A percentile compares a stretch with the other conserved stretches of the same genome.
These are phyloP conservation scores for Epinotia ramella DNA, from an alignment of 2,888 invertebrate genomes.

Conservation along the genomic window DNA sequence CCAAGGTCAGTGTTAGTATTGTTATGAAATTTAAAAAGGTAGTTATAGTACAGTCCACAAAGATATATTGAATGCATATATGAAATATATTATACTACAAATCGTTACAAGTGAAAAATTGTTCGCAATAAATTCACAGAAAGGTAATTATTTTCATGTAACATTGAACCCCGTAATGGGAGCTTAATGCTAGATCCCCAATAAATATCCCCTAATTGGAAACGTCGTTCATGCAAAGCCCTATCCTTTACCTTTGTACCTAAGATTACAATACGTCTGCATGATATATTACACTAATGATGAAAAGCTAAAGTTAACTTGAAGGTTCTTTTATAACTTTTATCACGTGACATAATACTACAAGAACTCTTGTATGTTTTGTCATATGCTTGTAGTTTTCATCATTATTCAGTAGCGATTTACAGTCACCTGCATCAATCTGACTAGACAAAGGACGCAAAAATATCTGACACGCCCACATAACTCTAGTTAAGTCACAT, in stretches of 20 bases:
- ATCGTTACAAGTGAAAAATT: constrained; percentile 19
- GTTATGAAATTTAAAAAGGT: too few relatives aligned
- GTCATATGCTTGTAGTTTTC: background rate
- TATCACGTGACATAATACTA: background rate
- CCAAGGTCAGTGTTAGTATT: too few relatives aligned
- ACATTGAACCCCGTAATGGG: constrained; percentile 49
- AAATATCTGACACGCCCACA: too few relatives aligned
- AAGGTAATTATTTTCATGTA: constrained; percentile 47
- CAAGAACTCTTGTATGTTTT: background rate
- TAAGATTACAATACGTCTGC: constrained; percentile 43
- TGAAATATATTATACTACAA: background rate
- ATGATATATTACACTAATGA: constrained; percentile 37
- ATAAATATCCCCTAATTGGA: constrained; percentile 74
- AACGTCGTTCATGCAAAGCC: constrained; percentile 62
- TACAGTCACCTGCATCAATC: background rate
- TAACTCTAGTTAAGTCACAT: too few relatives aligned
- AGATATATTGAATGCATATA: background rate
- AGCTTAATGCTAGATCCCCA: constrained; percentile 58
- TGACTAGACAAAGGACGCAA: too few relatives aligned
- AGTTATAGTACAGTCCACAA: too few relatives aligned
- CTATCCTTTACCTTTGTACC: constrained; percentile 54
- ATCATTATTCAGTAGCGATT: background rate
- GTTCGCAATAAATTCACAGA: constrained; percentile 37
- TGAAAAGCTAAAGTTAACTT: constrained; percentile 23
- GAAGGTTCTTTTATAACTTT: constrained; percentile 2